Evolutionary conservation across 2,888 invertebrate genomes (phyloP), one percentile per base, ranked within the genome.

Genomic region (Amphiduros pacificus): DNA sequence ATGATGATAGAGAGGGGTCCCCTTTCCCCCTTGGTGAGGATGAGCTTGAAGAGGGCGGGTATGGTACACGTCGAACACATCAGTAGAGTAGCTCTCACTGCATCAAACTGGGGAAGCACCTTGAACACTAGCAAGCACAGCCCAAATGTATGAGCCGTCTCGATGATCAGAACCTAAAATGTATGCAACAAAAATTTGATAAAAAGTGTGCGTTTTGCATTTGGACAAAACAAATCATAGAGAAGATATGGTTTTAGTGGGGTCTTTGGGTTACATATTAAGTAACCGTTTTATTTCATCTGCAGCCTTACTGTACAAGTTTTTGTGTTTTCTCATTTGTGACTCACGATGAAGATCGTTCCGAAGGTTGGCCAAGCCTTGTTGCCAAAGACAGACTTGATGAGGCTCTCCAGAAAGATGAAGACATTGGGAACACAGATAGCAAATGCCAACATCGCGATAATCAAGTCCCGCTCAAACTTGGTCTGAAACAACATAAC

Each of bases 61-160:
- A 80, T 66, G 52, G 76, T 74, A 61, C 77, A 77, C 4, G 77
- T 69, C 22, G 78, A 76, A 59, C 77, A 74, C 56, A 78, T 76
- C 27, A 79, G 64, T 22, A 79, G 70, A 22, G 79, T 68, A 4
- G 78, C 80, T n/a, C 80, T 73, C 55, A 81, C 65, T 67, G 77
- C 73, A 66, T 80, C 80, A 60, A 76, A 69, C 52, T 70, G 62
- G 5, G 80, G 80, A 26, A 80, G 68, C n/a, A 80, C 75, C 22
- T 74, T 69, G 62, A 77, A 78, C 32, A 79, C 73, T n/a, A 79
- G 65, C 50, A 79, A 70, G 55, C 76, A 75, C n/a, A 78, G 65
- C 5, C 80, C 80, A 48, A 78, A 63, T 4, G 67, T 62, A 31
- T 69, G 69, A 0, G 62, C 61, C 2, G 67, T 57, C 41, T 69